Evolutionary conservation across 35 echinoderm and acorn worm genomes (phyloP).

Genomic region (Ptychodera flava): DNA sequence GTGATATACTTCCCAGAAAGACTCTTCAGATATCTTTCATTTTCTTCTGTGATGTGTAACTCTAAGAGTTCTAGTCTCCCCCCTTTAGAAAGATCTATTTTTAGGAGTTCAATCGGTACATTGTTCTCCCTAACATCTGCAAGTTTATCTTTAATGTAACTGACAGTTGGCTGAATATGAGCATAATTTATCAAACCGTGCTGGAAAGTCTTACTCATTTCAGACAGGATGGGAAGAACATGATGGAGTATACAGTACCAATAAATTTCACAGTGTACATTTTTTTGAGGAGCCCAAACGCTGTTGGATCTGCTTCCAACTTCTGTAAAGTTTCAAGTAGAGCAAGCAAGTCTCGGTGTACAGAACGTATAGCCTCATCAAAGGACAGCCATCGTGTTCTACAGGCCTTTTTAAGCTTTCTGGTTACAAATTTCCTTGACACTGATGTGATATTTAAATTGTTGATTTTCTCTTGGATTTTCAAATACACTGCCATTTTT

Average conservation of each 20-base stretch:
- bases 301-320: not conserved
- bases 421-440: not conserved
- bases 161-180: not conserved
- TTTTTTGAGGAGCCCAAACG: not conserved
- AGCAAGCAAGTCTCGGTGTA: not conserved
- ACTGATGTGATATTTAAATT: not conserved
- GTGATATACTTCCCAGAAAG: not conserved
- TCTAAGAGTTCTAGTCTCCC: not conserved
- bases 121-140: not conserved
- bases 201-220: not conserved
- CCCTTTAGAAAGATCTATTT: not conserved
- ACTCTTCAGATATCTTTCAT: not conserved
- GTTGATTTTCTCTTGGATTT: not conserved
- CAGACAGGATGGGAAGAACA: not conserved
- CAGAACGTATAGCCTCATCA: not conserved
- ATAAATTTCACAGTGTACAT: not conserved
- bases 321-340: not conserved
- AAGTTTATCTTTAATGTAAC: not conserved
- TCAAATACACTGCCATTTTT: slow-evolving; percentile 13
- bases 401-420: slow-evolving; percentile 6
- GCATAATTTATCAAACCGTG: not conserved
- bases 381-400: slow-evolving; percentile 10
- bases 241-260: slow-evolving; percentile 9
- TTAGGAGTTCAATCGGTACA: not conserved
- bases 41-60: not conserved